Conservation (phyloP, 2,113 vertebrate genomes). For the Rhinopithecus roxellana region DNA sequence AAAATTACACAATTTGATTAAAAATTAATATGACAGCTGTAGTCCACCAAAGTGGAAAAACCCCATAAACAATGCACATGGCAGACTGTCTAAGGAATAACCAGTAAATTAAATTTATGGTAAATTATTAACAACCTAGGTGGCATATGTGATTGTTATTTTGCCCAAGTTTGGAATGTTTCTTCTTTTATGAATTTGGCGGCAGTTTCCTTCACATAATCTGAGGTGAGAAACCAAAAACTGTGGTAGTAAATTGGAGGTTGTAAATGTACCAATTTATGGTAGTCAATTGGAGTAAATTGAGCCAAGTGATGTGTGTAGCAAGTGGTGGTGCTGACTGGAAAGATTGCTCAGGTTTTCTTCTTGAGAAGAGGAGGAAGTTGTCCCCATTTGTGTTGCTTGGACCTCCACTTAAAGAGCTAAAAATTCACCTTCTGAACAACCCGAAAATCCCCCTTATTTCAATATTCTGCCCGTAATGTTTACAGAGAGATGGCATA, state of each 20-base stretch:
- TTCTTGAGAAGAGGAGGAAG: neutral
- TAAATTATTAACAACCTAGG: constrained; percentile 60
- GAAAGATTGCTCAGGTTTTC: neutral
- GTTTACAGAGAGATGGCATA: neutral
- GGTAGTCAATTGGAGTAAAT: neutral
- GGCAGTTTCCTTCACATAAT: neutral
- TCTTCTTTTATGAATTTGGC: constrained; percentile 22
- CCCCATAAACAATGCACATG: constrained; percentile 63
- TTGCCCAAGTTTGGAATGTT: neutral
- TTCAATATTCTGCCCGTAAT: neutral
- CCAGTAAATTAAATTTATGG: constrained; percentile 48
- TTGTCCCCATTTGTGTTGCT: neutral
- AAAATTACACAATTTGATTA: constrained; percentile 65
- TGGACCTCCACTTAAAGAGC: neutral
- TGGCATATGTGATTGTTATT: constrained; percentile 23
- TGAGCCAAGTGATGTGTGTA: neutral
- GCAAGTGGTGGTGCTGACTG: neutral
- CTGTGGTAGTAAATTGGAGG: neutral
- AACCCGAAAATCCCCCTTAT: neutral
- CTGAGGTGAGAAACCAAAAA: constrained; percentile 7
- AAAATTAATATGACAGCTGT: constrained; percentile 67
- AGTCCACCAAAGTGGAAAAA: constrained; percentile 57
- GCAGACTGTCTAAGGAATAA: constrained; percentile 56
- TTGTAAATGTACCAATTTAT: neutral
- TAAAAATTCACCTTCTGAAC: neutral